Conservation (phyloP, 1,140 invertebrate genomes). For the Bactericera cockerelli region DNA sequence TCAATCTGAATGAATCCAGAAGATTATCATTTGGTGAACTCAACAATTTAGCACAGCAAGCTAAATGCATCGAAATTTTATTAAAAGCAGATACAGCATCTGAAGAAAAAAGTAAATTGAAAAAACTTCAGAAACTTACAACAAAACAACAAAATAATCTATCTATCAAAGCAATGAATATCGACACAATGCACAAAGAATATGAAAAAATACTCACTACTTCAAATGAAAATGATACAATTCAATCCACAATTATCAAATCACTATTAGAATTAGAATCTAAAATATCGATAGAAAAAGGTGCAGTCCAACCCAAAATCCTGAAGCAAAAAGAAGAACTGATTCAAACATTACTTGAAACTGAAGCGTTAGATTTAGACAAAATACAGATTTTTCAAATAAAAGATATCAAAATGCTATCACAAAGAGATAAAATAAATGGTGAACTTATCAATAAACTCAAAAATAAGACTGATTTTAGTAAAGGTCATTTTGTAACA, state of each 20-base stretch:
- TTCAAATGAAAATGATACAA: neutral
- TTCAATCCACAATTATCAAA: neutral
- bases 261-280: neutral
- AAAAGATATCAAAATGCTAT: neutral
- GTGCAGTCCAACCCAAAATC: neutral
- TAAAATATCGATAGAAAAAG: neutral
- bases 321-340: neutral
- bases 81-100: neutral
- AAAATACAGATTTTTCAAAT: neutral
- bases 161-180: neutral
- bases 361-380: neutral
- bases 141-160: neutral
- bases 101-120: neutral
- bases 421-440: neutral
- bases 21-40: neutral
- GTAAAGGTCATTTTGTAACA: too few species aligned
- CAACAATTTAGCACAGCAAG: slow-evolving; percentile 1
- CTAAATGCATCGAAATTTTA: slow-evolving; percentile 4
- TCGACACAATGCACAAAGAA: neutral
- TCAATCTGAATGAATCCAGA: neutral
- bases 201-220: neutral
- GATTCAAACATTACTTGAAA: neutral
- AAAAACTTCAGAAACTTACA: neutral
- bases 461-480: too few species aligned
- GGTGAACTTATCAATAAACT: too few species aligned